phyloP scores from a whole-genome alignment of 2,888 invertebrate genomes.

The Pantelozetes paolii region DNA sequence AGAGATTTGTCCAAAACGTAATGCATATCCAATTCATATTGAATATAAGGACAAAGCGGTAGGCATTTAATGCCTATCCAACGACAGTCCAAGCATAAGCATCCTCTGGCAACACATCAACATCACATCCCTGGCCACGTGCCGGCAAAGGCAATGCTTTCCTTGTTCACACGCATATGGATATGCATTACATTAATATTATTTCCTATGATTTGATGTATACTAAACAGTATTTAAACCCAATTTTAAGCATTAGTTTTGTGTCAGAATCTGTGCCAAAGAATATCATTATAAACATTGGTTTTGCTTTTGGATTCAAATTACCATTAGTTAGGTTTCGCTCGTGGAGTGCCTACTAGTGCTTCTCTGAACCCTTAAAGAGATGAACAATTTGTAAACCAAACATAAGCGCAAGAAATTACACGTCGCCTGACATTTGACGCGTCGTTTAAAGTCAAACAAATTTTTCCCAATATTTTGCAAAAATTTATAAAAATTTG shows the following conservation, averaged over 20 bases:
- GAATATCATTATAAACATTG: neutral
- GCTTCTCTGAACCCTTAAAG: neutral
- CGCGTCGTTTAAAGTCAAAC: conserved; percentile 3
- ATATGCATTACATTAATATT: conserved; percentile 35
- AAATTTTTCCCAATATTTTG: neutral
- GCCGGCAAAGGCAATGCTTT: conserved; percentile 24
- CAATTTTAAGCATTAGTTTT: conserved; percentile 7
- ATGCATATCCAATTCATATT: conserved; percentile 26
- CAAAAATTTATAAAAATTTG: conserved; percentile 1
- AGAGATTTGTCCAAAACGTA: conserved; percentile 9
- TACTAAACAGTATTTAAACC: conserved; percentile 16
- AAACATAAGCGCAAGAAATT: neutral
- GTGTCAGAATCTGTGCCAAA: conserved; percentile 1
- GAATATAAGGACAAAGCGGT: neutral
- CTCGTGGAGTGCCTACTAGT: neutral
- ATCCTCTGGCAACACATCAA: neutral
- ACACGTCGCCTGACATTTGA: conserved; percentile 8
- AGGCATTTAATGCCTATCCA: neutral
- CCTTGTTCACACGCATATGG: conserved; percentile 33
- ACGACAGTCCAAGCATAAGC: neutral
- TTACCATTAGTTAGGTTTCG: conserved; percentile 30
- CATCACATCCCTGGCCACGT: conserved; percentile 18
- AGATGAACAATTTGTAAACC: neutral
- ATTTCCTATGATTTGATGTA: conserved; percentile 26
- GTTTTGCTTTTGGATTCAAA: neutral